Base-by-base conservation (phyloP, 2,888 invertebrate genomes). In the Hesperia comma region DNA sequence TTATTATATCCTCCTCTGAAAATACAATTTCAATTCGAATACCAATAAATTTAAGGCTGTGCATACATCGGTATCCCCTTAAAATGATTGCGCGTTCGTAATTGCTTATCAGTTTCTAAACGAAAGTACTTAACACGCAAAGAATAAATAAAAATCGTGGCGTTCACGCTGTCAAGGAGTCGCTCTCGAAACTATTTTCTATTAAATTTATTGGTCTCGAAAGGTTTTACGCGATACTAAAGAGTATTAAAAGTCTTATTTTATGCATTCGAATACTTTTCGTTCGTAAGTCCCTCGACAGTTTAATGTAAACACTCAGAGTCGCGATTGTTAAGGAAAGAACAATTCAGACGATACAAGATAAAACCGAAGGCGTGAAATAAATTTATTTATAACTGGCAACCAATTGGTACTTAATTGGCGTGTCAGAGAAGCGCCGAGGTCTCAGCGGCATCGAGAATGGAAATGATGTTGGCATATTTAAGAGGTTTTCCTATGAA, bases 1-100 rank as follows among this genome's bases (percentile, higher is more conserved):
- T 90, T 91, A 91, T 91, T 86, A 87, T 90, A 90, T 90, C 90
- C 90, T 90, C 87, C 85, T 83, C 85, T 88, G 84, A 88, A 90
- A 87, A 89, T 86, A 90, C 88, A 89, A 89, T 90, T 88, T 90
- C 89, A 89, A 87, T 81, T 86, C 81, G 80, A 85, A 84, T 81
- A 79, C 80, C 77, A 82, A 88, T 88, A 87, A 85, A 87, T 88
- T 85, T 82, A 73, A 81, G 79, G 72, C 76, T 77, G 79, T 80
- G 80, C 81, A 84, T 81, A 81, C 80, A 81, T 79, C 79, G 74
- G 71, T 73, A 75, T 80, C 74, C 77, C 74, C 74, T 77, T 76
- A 72, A 72, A 75, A 75, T 74, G 74, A 71, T 70, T 67, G 43
- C 57, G 17, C 32, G 62, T 68, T 56, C 32, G 69, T 72, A 75